Evolutionary conservation across 2,113 vertebrate species (phyloP), one percentile per base, ranked within the genome.

Genomic region (Sarotherodon lohbergeri): DNA sequence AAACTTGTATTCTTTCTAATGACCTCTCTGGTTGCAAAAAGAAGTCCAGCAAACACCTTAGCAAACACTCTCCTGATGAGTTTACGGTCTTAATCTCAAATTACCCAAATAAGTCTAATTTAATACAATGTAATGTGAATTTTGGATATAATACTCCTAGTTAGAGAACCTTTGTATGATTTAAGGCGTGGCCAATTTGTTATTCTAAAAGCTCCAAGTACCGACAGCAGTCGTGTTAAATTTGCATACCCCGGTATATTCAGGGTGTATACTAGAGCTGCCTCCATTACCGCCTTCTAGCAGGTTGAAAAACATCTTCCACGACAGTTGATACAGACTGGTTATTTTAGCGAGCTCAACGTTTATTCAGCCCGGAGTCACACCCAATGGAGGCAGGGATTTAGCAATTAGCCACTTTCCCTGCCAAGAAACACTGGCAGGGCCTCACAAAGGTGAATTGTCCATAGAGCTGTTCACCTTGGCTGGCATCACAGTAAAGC

Each of bases 371-470:
- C 66, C 63, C 14, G 9, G 66, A 79, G 87, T 66, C 82, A 83
- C 84, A 36, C 84, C 80, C 81, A 14, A 17, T 22, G 36, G 50
- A 73, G n/a, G 39, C 48, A n/a, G 43, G 2, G 79, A 36, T 68
- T 85, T 41, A 46, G 13, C 83, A 56, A 12, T 19, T 36, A 86
- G 46, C 68, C 34, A 27, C 81, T 34, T 41, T 46, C 73, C 52
- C 52, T 61, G 63, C 91, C 84, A 73, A 85, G 83, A 82, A 90
- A 90, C 78, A 86, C 46, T 48, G 79, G n/a, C 32, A 27, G 22
- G n/a, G 76, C 59, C 76, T 73, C 50, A 91, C 86, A 91, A 85
- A 89, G 73, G 78, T 56, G 57, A 84, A 86, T 81, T 82, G 91
- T 84, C 55, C 71, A 82, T 61, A 78, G 80, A 83, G 68, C 54